A percentile compares a stretch with the other conserved stretches of the same genome.
Evolutionary conservation across 2,113 vertebrate genomes (phyloP).

Genomic region (Propithecus coquereli): DNA sequence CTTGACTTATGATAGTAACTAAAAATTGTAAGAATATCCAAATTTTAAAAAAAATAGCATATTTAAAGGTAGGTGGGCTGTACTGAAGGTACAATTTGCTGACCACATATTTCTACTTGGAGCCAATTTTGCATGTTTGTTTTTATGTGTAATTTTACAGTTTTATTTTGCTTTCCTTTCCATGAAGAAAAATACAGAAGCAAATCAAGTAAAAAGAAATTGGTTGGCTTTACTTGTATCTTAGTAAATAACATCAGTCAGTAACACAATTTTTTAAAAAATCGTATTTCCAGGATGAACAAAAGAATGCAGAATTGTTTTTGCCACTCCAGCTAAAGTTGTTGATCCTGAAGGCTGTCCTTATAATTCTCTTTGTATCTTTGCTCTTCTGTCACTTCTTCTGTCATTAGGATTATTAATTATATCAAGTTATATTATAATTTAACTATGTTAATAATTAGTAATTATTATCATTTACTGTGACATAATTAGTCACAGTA

Average conservation of each 20-base stretch:
- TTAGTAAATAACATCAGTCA: not conserved
- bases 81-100: not conserved
- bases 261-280: not conserved
- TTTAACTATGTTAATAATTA: not conserved
- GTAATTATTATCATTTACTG: not conserved
- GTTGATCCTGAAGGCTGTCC: not conserved
- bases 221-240: not conserved
- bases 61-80: not conserved
- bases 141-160: not conserved
- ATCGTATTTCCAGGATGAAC: not conserved
- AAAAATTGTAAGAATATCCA: not conserved
- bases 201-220: conserved; percentile 2
- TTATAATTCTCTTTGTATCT: not conserved
- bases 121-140: not conserved
- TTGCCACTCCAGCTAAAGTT: not conserved
- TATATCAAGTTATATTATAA: not conserved
- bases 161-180: not conserved
- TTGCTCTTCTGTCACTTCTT: not conserved
- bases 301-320: not conserved
- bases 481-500: not conserved
- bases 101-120: not conserved
- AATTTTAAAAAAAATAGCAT: not conserved
- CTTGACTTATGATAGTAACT: not conserved
- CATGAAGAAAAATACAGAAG: not conserved
- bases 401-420: not conserved